Base-by-base conservation (phyloP, 2,888 invertebrate genomes). In the Hypena proboscidalis region DNA sequence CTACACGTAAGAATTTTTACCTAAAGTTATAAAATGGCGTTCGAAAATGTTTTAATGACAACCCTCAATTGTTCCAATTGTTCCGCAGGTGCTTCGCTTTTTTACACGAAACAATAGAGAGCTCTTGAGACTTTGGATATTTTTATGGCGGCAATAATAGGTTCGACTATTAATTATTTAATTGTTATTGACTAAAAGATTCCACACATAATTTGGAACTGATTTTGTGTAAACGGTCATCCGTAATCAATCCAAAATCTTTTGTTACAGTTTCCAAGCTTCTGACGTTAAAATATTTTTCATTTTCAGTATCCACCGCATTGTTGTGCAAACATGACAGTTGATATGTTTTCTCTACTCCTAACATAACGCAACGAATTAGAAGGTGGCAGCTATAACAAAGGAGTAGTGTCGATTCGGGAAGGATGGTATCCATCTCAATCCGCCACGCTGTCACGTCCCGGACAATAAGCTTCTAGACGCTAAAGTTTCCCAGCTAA, bases 361-460 rank as follows among this genome's bases (percentile, higher is more conserved):
- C 10, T 17, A 34, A 53, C 39, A 48, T 45, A 61, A 47, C 27
- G 39, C 45, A 61, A 47, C n/a, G 19, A 39, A 61, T 61, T 61
- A 58, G 58, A 58, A 61, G 61, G 60, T 61, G 43, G 45, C 38
- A 37, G 41, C 51, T 46, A 37, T 58, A 55, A 60, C 58, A 60
- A 61, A 60, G 37, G 51, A 40, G 43, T 62, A 51, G 58, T 51
- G 51, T 62, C 62, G 51, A 48, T 58, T 39, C 45, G 58, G 60
- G 62, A 61, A 61, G 58, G 62, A 55, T 36, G 58, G 32, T 46
- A 61, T 60, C 55, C 55, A 58, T 63, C 62, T 61, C 66, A 61
- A 58, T 65, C 58, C 45, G 48, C 48, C 41, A 37, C 43, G 41
- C 37, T 53, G 63, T 61, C 58, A 66, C 53, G 45, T 56, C 39